These are phyloP conservation scores for Drosophila cardini DNA, from an alignment of 1,140 invertebrate genomes.

Conservation along the genomic window DNA sequence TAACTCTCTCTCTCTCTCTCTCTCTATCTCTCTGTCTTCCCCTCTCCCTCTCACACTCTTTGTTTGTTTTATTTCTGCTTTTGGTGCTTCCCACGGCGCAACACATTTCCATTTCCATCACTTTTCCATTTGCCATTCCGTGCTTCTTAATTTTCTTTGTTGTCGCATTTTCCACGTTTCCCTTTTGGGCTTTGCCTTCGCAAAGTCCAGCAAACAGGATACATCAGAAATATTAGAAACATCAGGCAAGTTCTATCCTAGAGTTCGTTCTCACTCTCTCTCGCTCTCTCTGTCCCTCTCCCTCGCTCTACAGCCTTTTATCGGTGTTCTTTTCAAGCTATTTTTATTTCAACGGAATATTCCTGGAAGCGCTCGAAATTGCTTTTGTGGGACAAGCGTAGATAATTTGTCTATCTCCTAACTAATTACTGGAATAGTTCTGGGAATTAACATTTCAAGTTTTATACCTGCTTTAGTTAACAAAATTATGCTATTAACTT, in stretches of 20 bases:
- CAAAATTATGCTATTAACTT: too few relatives aligned
- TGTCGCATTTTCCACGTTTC: constrained; percentile 51
- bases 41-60: constrained; percentile 5
- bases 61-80: constrained; percentile 49
- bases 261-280: background rate
- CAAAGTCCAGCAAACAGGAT: constrained; percentile 62
- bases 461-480: background rate
- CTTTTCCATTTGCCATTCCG: constrained; percentile 47
- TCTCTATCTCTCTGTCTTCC: constrained; percentile 6
- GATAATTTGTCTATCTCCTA: constrained; percentile 6
- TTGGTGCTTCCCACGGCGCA: constrained; percentile 71
- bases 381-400: constrained; percentile 17
- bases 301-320: background rate
- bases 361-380: constrained; percentile 54
- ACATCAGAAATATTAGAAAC: constrained; percentile 12
- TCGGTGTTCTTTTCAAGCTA: constrained; percentile 48
- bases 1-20: constrained; percentile 28
- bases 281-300: background rate
- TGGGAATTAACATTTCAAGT: background rate
- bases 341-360: constrained; percentile 52
- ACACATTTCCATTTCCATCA: constrained; percentile 33
- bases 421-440: constrained; percentile 17
- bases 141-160: constrained; percentile 42
- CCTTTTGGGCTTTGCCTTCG: constrained; percentile 78
- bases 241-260: constrained; percentile 51